These are phyloP conservation scores for Diadegma fenestrale DNA, from an alignment of 2,888 invertebrate genomes.

Conservation along the genomic window DNA sequence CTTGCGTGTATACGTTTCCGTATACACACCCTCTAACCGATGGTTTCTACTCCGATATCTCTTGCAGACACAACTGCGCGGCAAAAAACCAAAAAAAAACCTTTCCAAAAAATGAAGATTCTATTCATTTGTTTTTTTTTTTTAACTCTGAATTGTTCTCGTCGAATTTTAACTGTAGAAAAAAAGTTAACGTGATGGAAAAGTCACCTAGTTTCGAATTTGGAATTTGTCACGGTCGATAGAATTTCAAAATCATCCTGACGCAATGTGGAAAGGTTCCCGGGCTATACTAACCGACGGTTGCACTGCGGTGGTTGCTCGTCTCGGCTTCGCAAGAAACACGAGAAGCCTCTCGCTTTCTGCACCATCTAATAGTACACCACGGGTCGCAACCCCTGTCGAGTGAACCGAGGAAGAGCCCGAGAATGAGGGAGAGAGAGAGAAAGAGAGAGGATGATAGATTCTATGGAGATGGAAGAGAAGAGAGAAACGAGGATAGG, in stretches of 20 bases:
- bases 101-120: neutral
- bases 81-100: conserved; percentile 1
- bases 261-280: conserved; percentile 49
- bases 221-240: conserved; percentile 75
- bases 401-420: conserved; percentile 60
- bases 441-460: conserved; percentile 16
- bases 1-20: conserved; percentile 40
- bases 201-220: conserved; percentile 69
- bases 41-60: conserved; percentile 43
- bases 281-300: conserved; percentile 75
- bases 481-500: conserved; percentile 75
- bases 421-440: conserved; percentile 26
- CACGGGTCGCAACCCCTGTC: conserved; percentile 71
- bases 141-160: neutral
- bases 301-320: conserved; percentile 45
- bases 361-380: conserved; percentile 81
- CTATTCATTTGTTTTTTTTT: neutral
- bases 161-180: neutral
- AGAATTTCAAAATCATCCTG: conserved; percentile 75
- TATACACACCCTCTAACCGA: conserved; percentile 52
- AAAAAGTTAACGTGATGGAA: conserved; percentile 55
- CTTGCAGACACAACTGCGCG: conserved; percentile 11
- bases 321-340: conserved; percentile 34
- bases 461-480: conserved; percentile 67
- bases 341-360: conserved; percentile 72